Conservation (phyloP, 2,888 invertebrate genomes). For the Eueremaeus valkanovi region DNA sequence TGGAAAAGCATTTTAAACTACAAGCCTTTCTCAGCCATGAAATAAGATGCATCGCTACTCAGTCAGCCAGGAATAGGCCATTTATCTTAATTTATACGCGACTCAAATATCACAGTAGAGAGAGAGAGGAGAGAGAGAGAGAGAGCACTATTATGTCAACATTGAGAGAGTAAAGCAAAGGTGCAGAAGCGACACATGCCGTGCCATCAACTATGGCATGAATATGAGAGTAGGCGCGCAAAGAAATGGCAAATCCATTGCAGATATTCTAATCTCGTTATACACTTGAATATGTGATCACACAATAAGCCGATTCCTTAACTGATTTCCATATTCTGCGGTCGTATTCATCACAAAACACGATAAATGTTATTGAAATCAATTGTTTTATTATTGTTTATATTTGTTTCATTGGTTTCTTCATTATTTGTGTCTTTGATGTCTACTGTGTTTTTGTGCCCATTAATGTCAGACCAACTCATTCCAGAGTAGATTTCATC, state of each 20-base stretch:
- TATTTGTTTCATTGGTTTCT: too few relatives aligned
- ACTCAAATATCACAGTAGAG: constrained; percentile 21
- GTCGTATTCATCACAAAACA: not conserved
- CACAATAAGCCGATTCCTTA: constrained; percentile 17
- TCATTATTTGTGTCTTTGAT: too few relatives aligned
- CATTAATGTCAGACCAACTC: too few relatives aligned
- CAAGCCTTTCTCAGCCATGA: not conserved
- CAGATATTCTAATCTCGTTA: constrained; percentile 23
- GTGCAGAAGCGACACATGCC: constrained; percentile 17
- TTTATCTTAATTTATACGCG: constrained; percentile 29
- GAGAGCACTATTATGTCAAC: constrained; percentile 9
- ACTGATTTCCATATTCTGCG: constrained; percentile 21
- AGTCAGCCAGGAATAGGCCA: not conserved
- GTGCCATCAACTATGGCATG: constrained; percentile 20
- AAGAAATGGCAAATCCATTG: not conserved
- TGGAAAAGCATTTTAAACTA: constrained; percentile 14
- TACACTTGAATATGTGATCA: constrained; percentile 20
- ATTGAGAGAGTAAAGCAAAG: not conserved
- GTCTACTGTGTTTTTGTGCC: too few relatives aligned
- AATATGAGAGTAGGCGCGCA: constrained; percentile 20
- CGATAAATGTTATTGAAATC: not conserved
- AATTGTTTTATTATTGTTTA: not conserved
- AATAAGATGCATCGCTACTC: constrained; percentile 22
- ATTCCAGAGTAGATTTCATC: too few relatives aligned
- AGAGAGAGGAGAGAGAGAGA: not conserved